These are phyloP conservation scores for Entelurus aequoreus DNA, from an alignment of 2,113 vertebrate species.

Conservation along the genomic window DNA sequence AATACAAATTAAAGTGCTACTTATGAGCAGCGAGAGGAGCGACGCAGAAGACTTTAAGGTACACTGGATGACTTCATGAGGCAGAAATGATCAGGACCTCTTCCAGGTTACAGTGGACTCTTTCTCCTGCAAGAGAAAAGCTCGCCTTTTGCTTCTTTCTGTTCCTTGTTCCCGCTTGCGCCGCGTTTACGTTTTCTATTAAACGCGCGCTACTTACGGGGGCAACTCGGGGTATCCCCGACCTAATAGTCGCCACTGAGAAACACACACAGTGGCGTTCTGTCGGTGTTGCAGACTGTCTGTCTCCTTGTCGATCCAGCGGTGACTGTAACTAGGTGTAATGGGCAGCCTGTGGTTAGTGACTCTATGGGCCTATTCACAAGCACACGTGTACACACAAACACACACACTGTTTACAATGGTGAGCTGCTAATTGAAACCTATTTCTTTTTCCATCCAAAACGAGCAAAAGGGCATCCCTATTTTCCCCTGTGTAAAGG, in stretches of 20 bases:
- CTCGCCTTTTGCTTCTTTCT: conserved; percentile 32
- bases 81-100: conserved; percentile 19
- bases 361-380: conserved; percentile 79
- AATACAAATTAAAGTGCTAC: too few species aligned
- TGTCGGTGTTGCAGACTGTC: conserved; percentile 78
- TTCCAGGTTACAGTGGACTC: conserved; percentile 52
- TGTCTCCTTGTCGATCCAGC: conserved; percentile 84
- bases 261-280: conserved; percentile 54
- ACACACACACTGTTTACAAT: conserved; percentile 61
- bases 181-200: conserved; percentile 74
- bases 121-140: conserved; percentile 53
- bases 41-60: too few species aligned
- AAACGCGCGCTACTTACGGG: conserved; percentile 67
- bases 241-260: conserved; percentile 51
- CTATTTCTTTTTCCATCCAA: conserved; percentile 69
- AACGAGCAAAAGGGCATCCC: conserved; percentile 64
- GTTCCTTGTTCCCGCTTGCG: conserved; percentile 47
- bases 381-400: conserved; percentile 45
- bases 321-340: conserved; percentile 84
- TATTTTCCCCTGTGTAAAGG: conserved; percentile 46
- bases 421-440: conserved; percentile 68
- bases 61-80: not conserved
- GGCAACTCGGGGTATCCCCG: conserved; percentile 74
- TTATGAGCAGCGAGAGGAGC: too few species aligned
- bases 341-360: conserved; percentile 78